Base-by-base conservation (phyloP, 1,140 invertebrate genomes). In the Tachypleus tridentatus region DNA sequence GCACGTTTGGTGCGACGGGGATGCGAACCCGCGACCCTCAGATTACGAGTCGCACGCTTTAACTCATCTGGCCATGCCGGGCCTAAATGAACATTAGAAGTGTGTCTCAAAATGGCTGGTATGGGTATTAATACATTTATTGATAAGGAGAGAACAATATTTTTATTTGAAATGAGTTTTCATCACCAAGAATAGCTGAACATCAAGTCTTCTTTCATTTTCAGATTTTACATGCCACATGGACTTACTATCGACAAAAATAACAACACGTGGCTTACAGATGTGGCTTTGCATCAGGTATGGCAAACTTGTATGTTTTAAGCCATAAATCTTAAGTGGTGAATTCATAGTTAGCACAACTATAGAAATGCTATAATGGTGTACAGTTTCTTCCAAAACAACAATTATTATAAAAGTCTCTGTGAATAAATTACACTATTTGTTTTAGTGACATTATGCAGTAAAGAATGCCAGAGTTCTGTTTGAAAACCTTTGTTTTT, bases 241-340 rank as follows among this genome's bases (percentile, higher is more conserved):
- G 93, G 93, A 7, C 82, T 98, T 49, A 91, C 89, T 53, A 82
- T 96, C 47, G 93, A 97, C 75, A 75, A 77, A 10, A 75, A 84
- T 52, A 85, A 87, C 59, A 94, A 95, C 79, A 63, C 72, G n/a
- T 80, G 77, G 77, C 74, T 94, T 10, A 98, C 95, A 0, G 95
- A 98, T 80, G 87, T 92, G 3, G 95, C 88, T 3, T 76, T 94
- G 64, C 95, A 98, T 78, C 95, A 97, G 78, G 91, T 96, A 29
- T 29, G 29, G 29, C 29, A 29, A 29, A 29, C 29, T 29, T 29
- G 29, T 29, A 29, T 29, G 29, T 29, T 29, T 29, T 29, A 29
- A 29, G 29, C 29, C 29, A 29, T 29, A 29, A 29, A 29, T 29
- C 29, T 29, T 29, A 29, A 29, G 29, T 0, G 29, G 29, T 29